phyloP scores from a whole-genome alignment of 2,797 vertebrate species.

The Acipenser transmontanus region DNA sequence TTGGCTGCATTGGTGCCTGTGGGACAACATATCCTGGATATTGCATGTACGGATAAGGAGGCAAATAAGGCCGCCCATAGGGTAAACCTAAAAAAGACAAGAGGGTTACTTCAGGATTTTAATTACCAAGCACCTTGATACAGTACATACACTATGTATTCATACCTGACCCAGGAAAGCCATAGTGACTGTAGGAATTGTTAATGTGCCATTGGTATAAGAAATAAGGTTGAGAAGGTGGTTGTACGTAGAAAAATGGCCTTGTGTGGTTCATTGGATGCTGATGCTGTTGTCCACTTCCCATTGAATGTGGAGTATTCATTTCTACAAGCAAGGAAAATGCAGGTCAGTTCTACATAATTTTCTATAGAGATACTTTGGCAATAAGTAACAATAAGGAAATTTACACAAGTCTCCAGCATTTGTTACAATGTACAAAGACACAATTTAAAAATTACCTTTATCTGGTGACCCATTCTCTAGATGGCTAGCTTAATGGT shows the following conservation, averaged over 20 bases:
- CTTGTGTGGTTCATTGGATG: conserved; percentile 46
- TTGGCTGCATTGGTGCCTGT: conserved; percentile 46
- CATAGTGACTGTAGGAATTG: conserved; percentile 50
- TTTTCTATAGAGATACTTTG: no score
- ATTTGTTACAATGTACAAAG: no score
- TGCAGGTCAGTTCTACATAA: neutral
- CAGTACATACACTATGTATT: neutral
- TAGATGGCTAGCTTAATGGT: no score
- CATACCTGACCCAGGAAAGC: conserved; percentile 50
- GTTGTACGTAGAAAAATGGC: conserved; percentile 68
- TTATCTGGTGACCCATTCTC: no score
- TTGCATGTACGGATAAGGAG: conserved; percentile 59
- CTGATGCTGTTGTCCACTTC: conserved; percentile 38
- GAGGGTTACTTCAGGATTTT: neutral
- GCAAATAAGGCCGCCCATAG: conserved; percentile 47
- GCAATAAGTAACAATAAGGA: no score
- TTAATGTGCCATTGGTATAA: conserved; percentile 57
- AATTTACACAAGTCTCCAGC: no score
- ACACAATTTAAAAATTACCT: no score
- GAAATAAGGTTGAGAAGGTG: conserved; percentile 57
- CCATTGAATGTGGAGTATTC: conserved; percentile 37
- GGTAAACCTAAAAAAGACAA: conserved; percentile 47
- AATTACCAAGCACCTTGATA: neutral
- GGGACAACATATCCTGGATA: conserved; percentile 57
- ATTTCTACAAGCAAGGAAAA: conserved; percentile 23